These are phyloP conservation scores for Gobio occitaniae DNA, from an alignment of 2,797 vertebrate genomes.

Conservation along the genomic window DNA sequence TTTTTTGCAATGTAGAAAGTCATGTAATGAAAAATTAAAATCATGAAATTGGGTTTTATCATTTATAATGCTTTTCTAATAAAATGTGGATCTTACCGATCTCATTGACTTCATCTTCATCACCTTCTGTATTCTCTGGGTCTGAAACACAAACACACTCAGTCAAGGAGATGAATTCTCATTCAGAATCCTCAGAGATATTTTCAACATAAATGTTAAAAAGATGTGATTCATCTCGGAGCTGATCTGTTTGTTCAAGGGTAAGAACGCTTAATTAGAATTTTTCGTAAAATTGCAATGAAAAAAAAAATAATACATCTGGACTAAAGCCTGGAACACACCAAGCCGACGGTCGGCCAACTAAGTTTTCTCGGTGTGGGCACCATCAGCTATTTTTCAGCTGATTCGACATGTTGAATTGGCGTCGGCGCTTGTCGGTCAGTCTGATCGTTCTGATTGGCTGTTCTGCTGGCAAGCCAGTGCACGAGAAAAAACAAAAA, in stretches of 20 bases:
- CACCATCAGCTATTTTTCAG: too few relatives aligned
- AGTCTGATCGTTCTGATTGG: too few relatives aligned
- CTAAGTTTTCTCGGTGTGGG: too few relatives aligned
- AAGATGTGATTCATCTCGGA: not conserved
- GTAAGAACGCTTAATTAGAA: not conserved
- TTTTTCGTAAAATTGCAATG: not conserved
- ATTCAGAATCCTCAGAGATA: not conserved
- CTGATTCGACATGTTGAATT: too few relatives aligned
- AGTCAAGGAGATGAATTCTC: not conserved
- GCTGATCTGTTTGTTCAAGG: not conserved
- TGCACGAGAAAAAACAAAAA: too few relatives aligned
- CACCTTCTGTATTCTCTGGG: slow-evolving; percentile 13
- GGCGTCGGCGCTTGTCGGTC: too few relatives aligned
- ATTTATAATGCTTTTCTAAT: not conserved
- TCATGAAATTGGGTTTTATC: not conserved
- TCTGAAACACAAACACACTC: slow-evolving; percentile 49
- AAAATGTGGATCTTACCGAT: slow-evolving; percentile 43
- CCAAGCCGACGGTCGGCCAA: too few relatives aligned
- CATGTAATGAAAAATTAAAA: not conserved
- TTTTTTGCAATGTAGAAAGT: not conserved
- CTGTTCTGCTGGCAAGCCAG: too few relatives aligned
- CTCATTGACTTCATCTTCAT: slow-evolving; percentile 33
- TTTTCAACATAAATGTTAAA: not conserved
- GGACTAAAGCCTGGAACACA: too few relatives aligned
- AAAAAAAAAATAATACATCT: not conserved